Evolutionary conservation across 2,888 invertebrate species (phyloP).

Genomic region (Cheilosia scutellata): DNA sequence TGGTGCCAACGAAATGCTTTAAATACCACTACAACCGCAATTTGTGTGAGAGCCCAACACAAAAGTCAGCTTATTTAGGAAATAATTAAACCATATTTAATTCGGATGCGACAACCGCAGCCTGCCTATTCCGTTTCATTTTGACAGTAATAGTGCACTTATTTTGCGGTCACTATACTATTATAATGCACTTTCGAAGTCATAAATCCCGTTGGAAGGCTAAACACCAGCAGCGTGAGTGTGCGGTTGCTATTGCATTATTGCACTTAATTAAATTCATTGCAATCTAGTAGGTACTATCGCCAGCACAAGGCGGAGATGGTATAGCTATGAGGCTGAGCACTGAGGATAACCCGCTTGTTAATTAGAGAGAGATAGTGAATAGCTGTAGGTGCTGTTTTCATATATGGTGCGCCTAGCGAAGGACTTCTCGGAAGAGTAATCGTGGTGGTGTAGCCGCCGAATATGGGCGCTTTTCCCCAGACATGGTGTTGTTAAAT

Average conservation of each 20-base stretch:
- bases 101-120: constrained; percentile 73
- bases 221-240: constrained; percentile 55
- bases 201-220: constrained; percentile 65
- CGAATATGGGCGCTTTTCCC: constrained; percentile 18
- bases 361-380: constrained; percentile 12
- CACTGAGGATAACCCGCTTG: not conserved
- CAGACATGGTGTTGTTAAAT: constrained; percentile 34
- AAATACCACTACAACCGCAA: constrained; percentile 58
- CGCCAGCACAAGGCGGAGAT: not conserved
- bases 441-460: constrained; percentile 14
- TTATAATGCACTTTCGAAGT: constrained; percentile 73
- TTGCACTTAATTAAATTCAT: constrained; percentile 76
- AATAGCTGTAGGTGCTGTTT: constrained; percentile 7
- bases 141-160: constrained; percentile 75
- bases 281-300: constrained; percentile 38
- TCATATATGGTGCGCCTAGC: not conserved
- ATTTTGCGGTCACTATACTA: constrained; percentile 69
- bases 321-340: no score
- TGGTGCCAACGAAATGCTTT: constrained; percentile 12
- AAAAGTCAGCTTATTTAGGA: constrained; percentile 73
- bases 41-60: constrained; percentile 57
- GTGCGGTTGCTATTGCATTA: constrained; percentile 70
- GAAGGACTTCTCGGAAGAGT: constrained; percentile 25
- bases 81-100: constrained; percentile 76
- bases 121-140: constrained; percentile 67